Base-by-base conservation (phyloP, 1,140 invertebrate species). In the Meloidogyne exigua region DNA sequence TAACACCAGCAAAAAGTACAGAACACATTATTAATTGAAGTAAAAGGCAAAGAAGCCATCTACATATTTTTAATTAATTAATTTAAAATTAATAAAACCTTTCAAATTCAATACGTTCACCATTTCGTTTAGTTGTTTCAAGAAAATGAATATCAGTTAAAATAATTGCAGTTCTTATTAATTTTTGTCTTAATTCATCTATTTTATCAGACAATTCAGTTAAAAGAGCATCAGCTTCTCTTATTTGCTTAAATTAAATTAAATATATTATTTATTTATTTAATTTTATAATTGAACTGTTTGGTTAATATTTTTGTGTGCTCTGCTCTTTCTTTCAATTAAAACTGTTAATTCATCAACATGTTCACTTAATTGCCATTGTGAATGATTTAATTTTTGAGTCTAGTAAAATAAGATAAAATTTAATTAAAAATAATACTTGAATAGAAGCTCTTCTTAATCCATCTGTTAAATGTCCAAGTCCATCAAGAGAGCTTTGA, bases 1-100 rank as follows among this genome's bases (percentile, higher is more conserved):
- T 66, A 26, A 81, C 82, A 23, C 81, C 81, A 39, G 76, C 70
- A 36, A 82, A 82, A 39, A 82, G 70, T 15, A 83, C 81, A 3
- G 65, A 28, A 71, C 77, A 44, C 72, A 82, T 81, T 23, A 82
- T 82, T n/a, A 78, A 70, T 21, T 69, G 66, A 23, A 82, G 49
- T 57, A 70, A 63, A 25, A 81, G 39, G 28, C 68, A 76, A 15
- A 82, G 36, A 65, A 83, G 68, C 81, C 79, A 82, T 82, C 81
- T 82, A 49, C 64, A 74, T 9, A 32, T 23, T 9, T 32, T 25
- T 7, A 9, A 25, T 65, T 9, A 32, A 25, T 2, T 9, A 67
- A n/a, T n/a, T 7, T 25, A 68, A 68, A 5, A 4, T n/a, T 7
- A 42, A 21, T 15, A 68, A 42, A 64, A 78, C 76, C 76, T 78